These are phyloP conservation scores for Oreochromis tanganicae DNA, from an alignment of 2,113 vertebrate species.

Conservation along the genomic window DNA sequence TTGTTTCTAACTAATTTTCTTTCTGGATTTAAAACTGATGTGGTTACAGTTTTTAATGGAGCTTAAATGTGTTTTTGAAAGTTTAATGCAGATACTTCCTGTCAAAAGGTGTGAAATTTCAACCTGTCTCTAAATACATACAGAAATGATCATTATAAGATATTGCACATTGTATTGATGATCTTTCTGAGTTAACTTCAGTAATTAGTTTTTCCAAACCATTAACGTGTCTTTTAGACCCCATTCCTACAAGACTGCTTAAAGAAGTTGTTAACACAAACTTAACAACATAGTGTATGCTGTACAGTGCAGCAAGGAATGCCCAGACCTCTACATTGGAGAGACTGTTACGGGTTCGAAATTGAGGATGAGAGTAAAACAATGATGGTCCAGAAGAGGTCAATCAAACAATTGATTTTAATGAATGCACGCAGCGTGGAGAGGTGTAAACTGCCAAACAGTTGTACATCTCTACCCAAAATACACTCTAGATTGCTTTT, in stretches of 20 bases:
- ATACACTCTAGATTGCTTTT: no score
- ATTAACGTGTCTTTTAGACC: not conserved
- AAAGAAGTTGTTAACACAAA: not conserved
- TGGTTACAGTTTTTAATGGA: not conserved
- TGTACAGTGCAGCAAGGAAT: not conserved
- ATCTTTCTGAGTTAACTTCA: not conserved
- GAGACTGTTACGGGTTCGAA: no score
- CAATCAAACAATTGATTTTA: no score
- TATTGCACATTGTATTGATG: not conserved
- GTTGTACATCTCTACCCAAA: no score
- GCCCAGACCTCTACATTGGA: not conserved
- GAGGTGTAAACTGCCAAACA: no score
- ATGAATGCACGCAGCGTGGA: no score
- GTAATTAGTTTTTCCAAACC: not conserved
- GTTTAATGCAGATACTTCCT: not conserved
- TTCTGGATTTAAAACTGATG: not conserved
- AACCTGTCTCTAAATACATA: not conserved
- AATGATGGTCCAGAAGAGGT: no score
- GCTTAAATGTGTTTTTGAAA: not conserved
- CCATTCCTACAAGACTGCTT: not conserved
- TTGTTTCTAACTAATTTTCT: not conserved
- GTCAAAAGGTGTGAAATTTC: not conserved
- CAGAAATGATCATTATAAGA: not conserved
- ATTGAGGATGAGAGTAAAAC: no score
- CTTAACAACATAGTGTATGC: not conserved